Conservation (phyloP, 2,113 vertebrate genomes). For the Zootoca vivipara region DNA sequence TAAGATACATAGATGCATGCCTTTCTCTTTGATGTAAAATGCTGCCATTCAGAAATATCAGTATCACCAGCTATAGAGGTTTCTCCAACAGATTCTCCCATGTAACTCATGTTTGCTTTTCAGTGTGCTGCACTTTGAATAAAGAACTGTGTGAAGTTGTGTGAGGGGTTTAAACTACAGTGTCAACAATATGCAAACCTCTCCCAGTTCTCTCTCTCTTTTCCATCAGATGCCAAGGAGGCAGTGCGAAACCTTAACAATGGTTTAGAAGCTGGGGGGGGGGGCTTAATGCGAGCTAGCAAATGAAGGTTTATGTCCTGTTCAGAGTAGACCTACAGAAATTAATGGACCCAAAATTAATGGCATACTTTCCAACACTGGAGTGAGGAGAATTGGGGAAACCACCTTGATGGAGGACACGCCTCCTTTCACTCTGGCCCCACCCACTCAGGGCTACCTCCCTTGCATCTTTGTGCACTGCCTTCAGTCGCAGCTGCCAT, state of each 20-base stretch:
- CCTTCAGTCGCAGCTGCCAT: no score
- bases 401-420: no score
- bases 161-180: neutral
- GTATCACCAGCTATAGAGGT: slow-evolving; percentile 29
- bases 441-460: no score
- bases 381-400: no score
- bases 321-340: neutral
- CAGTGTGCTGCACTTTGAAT: neutral
- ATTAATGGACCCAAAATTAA: no score
- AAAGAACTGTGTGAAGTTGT: neutral
- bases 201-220: neutral
- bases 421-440: no score
- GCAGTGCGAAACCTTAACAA: neutral
- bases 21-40: neutral
- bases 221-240: neutral
- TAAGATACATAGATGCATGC: slow-evolving; percentile 39
- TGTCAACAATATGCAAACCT: neutral
- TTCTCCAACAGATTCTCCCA: neutral
- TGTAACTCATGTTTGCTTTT: neutral
- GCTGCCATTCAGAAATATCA: slow-evolving; percentile 13
- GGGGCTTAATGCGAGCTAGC: neutral
- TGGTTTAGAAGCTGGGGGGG: neutral
- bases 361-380: no score
- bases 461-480: no score
- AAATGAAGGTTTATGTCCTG: neutral